These are phyloP conservation scores for Stomatorhinus walkeri DNA, from an alignment of 2,797 vertebrate species.

Conservation along the genomic window DNA sequence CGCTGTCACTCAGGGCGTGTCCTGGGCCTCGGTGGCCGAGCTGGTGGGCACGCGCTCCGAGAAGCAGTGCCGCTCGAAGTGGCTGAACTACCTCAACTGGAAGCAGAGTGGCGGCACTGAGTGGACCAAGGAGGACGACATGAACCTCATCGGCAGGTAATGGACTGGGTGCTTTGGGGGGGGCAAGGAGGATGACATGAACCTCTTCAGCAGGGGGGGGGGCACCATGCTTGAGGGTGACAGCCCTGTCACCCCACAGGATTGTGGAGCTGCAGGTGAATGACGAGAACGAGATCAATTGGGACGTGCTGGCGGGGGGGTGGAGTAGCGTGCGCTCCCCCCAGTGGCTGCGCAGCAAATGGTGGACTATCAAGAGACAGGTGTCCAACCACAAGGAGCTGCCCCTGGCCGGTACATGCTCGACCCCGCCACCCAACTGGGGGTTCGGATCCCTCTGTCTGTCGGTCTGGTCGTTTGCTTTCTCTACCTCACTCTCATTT, in stretches of 20 bases:
- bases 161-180: neutral
- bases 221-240: neutral
- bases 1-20: constrained; percentile 91
- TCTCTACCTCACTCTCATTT: neutral
- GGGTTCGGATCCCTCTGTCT: neutral
- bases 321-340: constrained; percentile 97
- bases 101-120: constrained; percentile 97
- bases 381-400: constrained; percentile 97
- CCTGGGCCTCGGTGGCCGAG: constrained; percentile 92
- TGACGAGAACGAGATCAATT: constrained; percentile 93
- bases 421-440: neutral
- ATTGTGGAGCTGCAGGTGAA: constrained; percentile 81
- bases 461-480: neutral
- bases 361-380: constrained; percentile 99
- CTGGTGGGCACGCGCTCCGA: constrained; percentile 89
- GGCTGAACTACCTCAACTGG: constrained; percentile 99
- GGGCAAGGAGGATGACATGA: constrained; percentile 96
- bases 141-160: constrained; percentile 79
- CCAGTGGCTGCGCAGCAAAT: constrained; percentile 97
- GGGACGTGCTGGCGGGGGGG: constrained; percentile 90
- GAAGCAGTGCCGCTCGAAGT: constrained; percentile 97
- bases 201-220: constrained; percentile 61
- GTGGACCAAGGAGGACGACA: constrained; percentile 97
- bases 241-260: constrained; percentile 51
- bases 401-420: constrained; percentile 74